Evolutionary conservation across 2,888 invertebrate genomes (phyloP), one percentile per base, ranked within the genome.

Genomic region (Cryptus viduatorius): DNA sequence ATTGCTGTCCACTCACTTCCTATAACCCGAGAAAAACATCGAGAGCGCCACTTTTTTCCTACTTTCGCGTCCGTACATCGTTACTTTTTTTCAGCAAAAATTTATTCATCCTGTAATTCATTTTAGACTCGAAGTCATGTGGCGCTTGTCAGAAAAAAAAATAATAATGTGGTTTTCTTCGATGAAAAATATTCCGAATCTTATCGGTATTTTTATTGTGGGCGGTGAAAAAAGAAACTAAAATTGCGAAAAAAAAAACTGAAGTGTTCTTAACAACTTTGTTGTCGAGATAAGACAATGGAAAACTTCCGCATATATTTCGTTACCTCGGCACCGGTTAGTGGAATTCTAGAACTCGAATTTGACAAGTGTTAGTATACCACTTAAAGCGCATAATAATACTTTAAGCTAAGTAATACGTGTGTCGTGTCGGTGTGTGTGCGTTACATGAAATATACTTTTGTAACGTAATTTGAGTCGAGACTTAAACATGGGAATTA

Each of bases 401-500:
- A 24, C 10, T 10, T 8, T 24, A 8, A 56, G 8, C 24, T 24
- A 56, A 24, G 24, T 24, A 8, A 37, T 7, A 5, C 4, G 56
- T 53, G 16, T 53, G 53, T 19, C 56, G 19, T 37, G 56, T 24
- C 8, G 10, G 24, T 14, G 10, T 14, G 46, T 14, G 24, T 59
- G 29, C 24, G 59, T 10, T 10, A 14, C 19, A 59, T 65, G 7
- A 19, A 65, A 65, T 65, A 42, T 16, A 65, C 37, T n/a, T 65
- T 65, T 7, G 14, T 37, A 12, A 16, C 65, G 42, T 65, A 19
- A 65, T 37, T 65, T 65, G 42, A 37, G 42, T 16, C 42, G 65
- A 65, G 16, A 42, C 16, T 42, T 42, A 37, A 16, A 65, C 65
- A 65, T 42, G 42, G 42, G 37, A 65, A 65, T 65, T 37, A 37